These are phyloP conservation scores for Aphaenogaster ashmeadi DNA, from an alignment of 1,140 invertebrate genomes.

Conservation along the genomic window DNA sequence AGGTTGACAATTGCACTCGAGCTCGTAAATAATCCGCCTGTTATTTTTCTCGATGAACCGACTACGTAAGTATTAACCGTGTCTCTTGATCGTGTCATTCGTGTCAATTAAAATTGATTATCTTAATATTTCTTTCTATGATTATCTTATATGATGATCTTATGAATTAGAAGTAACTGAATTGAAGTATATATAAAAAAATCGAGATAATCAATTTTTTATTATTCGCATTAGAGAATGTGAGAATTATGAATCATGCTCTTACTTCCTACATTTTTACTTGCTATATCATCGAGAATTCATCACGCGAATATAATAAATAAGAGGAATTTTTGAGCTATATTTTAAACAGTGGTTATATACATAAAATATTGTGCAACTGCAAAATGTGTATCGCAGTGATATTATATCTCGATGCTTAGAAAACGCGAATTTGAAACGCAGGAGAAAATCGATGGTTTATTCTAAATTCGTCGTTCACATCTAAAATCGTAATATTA, in stretches of 20 bases:
- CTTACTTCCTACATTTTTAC: background rate
- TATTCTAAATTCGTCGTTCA: background rate
- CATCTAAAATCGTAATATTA: background rate
- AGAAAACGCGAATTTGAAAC: background rate
- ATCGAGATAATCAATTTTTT: too few relatives aligned
- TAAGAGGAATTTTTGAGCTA: background rate
- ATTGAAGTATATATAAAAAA: too few relatives aligned
- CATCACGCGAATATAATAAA: background rate
- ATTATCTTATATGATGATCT: too few relatives aligned
- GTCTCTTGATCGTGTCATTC: too few relatives aligned
- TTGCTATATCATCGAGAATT: background rate
- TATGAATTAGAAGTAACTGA: too few relatives aligned
- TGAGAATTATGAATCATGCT: too few relatives aligned
- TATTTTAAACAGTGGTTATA: background rate
- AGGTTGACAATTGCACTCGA: slow-evolving; percentile 97
- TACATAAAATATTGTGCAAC: background rate
- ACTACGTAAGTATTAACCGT: slow-evolving; percentile 90
- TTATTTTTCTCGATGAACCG: slow-evolving; percentile 94
- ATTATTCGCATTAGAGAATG: too few relatives aligned
- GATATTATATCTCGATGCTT: background rate
- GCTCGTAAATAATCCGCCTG: slow-evolving; percentile 97
- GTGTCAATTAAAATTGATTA: background rate
- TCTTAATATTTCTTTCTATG: background rate
- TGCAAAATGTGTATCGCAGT: background rate
- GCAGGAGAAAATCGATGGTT: background rate